phyloP scores from a whole-genome alignment of 1,140 invertebrate species.

The Helicoverpa armigera region DNA sequence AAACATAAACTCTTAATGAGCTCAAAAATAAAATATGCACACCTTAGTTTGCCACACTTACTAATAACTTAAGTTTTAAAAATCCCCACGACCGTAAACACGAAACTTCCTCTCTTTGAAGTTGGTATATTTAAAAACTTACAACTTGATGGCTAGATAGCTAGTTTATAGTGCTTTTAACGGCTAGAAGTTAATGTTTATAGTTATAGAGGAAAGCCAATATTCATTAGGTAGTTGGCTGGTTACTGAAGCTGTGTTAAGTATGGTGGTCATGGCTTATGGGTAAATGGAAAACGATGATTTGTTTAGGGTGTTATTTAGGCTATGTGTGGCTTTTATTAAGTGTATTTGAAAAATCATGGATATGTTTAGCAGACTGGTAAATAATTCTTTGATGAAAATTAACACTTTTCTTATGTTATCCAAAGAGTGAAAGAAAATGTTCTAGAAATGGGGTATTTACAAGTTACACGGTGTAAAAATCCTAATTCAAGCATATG shows the following conservation, averaged over 20 bases:
- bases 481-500: too few relatives aligned
- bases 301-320: background rate
- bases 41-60: too few relatives aligned
- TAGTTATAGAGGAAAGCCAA: background rate
- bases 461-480: too few relatives aligned
- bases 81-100: background rate
- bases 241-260: background rate
- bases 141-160: background rate
- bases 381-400: too few relatives aligned
- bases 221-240: background rate
- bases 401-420: too few relatives aligned
- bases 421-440: too few relatives aligned
- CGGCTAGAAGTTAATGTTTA: slow-evolving; percentile 14
- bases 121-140: slow-evolving; percentile 1
- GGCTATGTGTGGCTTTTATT: too few relatives aligned
- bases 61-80: background rate
- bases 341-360: too few relatives aligned
- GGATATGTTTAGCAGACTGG: too few relatives aligned
- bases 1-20: background rate
- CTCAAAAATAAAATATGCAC: too few relatives aligned
- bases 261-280: background rate
- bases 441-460: too few relatives aligned
- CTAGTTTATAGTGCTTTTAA: slow-evolving; percentile 28
- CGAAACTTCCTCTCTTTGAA: slow-evolving; percentile 1
- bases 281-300: background rate